phyloP scores from a whole-genome alignment of 2,888 invertebrate species.

The Alitta virens region DNA sequence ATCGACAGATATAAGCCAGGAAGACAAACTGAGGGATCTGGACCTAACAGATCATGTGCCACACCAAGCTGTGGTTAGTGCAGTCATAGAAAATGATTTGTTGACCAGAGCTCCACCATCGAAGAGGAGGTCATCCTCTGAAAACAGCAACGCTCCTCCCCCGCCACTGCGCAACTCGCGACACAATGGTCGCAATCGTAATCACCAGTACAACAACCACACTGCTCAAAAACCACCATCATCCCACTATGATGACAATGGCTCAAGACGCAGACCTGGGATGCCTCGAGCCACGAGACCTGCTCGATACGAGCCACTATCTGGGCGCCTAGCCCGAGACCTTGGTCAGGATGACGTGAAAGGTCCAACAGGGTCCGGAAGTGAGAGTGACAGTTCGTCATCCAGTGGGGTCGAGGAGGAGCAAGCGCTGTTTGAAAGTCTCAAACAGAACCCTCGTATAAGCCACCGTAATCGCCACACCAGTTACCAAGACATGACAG shows the following conservation, averaged over 20 bases:
- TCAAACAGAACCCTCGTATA: slow-evolving; percentile 15
- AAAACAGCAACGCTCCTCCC: background rate
- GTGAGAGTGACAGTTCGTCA: slow-evolving; percentile 8
- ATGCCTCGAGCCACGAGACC: background rate
- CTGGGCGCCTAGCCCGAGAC: background rate
- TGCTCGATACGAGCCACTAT: background rate
- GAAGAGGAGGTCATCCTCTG: background rate
- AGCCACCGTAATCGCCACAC: background rate
- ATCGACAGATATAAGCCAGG: background rate
- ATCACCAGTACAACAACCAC: slow-evolving; percentile 15
- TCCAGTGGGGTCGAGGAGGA: slow-evolving; percentile 17
- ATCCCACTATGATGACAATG: background rate
- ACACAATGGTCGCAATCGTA: background rate
- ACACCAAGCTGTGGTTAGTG: slow-evolving; percentile 4
- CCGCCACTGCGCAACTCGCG: background rate
- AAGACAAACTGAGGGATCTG: background rate
- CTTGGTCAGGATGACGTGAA: background rate
- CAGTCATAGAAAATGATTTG: slow-evolving; percentile 4
- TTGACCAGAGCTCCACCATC: background rate
- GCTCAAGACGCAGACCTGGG: background rate
- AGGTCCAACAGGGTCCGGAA: background rate
- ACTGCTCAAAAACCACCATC: background rate
- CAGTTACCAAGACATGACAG: background rate
- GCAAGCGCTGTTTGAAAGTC: slow-evolving; percentile 16
- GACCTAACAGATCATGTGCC: background rate